These are phyloP conservation scores for Molorchus minor DNA, from an alignment of 2,888 invertebrate species.

Conservation along the genomic window DNA sequence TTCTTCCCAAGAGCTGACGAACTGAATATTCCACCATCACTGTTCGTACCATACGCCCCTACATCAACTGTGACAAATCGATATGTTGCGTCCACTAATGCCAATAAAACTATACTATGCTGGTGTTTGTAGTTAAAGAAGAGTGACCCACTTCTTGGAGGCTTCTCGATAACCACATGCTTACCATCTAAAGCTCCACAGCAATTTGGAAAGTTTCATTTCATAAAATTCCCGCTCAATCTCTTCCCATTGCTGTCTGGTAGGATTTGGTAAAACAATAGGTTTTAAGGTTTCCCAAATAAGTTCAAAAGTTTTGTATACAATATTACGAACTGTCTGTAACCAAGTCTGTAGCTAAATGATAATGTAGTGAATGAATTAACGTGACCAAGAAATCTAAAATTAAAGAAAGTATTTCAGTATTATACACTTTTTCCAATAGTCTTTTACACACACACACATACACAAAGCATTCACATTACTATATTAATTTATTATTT, in stretches of 20 bases:
- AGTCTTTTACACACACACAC: too few species aligned
- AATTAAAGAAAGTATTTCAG: too few species aligned
- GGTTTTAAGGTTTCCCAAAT: conserved; percentile 31
- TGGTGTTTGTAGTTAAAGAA: conserved; percentile 35
- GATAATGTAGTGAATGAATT: conserved; percentile 28
- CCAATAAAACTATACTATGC: conserved; percentile 34
- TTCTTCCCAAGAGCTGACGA: conserved; percentile 29
- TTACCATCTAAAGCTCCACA: conserved; percentile 34
- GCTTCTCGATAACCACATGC: conserved; percentile 34
- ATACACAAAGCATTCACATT: too few species aligned
- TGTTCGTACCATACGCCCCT: conserved; percentile 35
- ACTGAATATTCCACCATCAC: conserved; percentile 38
- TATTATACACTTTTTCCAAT: too few species aligned
- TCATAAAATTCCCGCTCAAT: conserved; percentile 29
- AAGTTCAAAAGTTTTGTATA: conserved; percentile 32
- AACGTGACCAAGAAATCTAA: conserved; percentile 31
- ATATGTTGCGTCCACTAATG: conserved; percentile 35
- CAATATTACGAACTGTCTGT: conserved; percentile 32
- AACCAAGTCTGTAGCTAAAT: conserved; percentile 34
- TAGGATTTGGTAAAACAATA: conserved; percentile 34
- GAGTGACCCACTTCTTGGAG: conserved; percentile 34
- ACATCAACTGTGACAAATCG: conserved; percentile 38
- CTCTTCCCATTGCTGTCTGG: conserved; percentile 32
- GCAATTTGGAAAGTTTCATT: conserved; percentile 36
- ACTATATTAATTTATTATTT: too few species aligned